These are phyloP conservation scores for Drosophila mettleri DNA, from an alignment of 2,888 invertebrate genomes.

Conservation along the genomic window DNA sequence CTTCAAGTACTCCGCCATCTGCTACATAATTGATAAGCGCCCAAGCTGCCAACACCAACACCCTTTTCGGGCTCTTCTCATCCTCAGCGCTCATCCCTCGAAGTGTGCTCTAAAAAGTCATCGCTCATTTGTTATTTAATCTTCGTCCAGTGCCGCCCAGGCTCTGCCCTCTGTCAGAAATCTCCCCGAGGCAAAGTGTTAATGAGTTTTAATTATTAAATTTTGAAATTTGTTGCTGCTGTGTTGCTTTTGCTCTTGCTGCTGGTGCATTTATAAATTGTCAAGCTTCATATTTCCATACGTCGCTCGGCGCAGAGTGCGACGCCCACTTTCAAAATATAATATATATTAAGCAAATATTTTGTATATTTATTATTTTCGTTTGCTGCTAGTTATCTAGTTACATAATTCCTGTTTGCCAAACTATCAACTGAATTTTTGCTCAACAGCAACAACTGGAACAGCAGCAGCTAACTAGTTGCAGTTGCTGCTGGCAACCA, in stretches of 20 bases:
- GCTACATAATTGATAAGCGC: constrained; percentile 64
- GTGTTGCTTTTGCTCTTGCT: constrained; percentile 10
- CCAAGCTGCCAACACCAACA: constrained; percentile 33
- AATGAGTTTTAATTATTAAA: constrained; percentile 79
- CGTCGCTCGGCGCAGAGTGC: constrained; percentile 2
- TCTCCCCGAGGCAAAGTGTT: constrained; percentile 57
- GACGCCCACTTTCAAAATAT: constrained; percentile 2
- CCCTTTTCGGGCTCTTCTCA: constrained; percentile 6
- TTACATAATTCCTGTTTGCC: constrained; percentile 61
- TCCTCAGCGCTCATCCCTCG: not conserved
- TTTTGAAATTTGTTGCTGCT: constrained; percentile 41
- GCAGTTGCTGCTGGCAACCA: constrained; percentile 57
- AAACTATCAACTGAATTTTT: constrained; percentile 37
- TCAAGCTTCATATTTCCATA: constrained; percentile 29
- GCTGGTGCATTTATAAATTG: constrained; percentile 45
- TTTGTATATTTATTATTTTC: constrained; percentile 5
- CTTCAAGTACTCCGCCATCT: constrained; percentile 5
- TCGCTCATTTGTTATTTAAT: constrained; percentile 80
- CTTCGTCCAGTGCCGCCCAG: constrained; percentile 56
- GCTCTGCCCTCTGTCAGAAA: not conserved
- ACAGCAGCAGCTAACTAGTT: constrained; percentile 39
- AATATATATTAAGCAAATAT: no score
- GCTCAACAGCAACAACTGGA: constrained; percentile 31
- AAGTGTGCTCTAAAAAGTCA: constrained; percentile 69
- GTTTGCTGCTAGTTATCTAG: constrained; percentile 50